These are phyloP conservation scores for Elysia crispata DNA, from an alignment of 2,888 invertebrate species.

Conservation along the genomic window DNA sequence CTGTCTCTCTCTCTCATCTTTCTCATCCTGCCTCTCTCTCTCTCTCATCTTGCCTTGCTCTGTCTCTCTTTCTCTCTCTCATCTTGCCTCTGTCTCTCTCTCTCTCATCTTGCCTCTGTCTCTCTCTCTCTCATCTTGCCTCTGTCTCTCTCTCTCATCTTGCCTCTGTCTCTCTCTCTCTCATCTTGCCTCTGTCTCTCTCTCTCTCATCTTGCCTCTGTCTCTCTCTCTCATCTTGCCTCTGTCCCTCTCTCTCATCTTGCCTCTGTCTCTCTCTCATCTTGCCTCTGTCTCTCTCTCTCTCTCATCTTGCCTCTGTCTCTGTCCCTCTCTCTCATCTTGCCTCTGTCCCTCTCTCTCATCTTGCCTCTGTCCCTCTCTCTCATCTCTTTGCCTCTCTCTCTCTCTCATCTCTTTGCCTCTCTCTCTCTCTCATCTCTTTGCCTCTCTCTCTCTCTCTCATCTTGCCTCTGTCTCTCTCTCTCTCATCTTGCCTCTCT, in stretches of 20 bases:
- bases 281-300: not conserved
- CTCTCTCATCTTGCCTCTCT: not conserved
- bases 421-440: no score
- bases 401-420: no score
- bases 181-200: no score
- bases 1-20: no score
- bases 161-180: no score
- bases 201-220: no score
- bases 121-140: no score
- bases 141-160: conserved; percentile 4
- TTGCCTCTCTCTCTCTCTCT: not conserved
- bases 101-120: no score
- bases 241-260: not conserved
- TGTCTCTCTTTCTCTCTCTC: no score
- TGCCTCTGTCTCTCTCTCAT: not conserved
- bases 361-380: not conserved
- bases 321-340: not conserved
- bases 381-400: not conserved
- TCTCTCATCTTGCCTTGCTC: no score
- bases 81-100: no score
- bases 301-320: not conserved
- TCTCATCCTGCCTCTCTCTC: no score
- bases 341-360: conserved; percentile 18
- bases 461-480: not conserved
- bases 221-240: not conserved